These are phyloP conservation scores for Sipha maydis DNA, from an alignment of 2,888 invertebrate genomes.

Conservation along the genomic window DNA sequence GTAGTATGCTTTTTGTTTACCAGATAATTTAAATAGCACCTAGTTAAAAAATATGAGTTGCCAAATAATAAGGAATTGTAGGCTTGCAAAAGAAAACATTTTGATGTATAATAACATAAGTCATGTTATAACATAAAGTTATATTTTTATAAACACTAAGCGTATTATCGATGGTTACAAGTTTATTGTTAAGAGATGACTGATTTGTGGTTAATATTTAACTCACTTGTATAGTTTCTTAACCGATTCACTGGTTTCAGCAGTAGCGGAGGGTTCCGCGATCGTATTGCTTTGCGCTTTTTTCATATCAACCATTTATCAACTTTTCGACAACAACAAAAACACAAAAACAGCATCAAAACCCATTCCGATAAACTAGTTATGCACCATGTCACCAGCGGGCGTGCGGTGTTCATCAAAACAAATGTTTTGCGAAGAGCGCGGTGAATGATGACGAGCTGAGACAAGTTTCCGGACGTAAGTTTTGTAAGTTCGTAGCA, in stretches of 20 bases:
- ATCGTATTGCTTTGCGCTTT: not conserved
- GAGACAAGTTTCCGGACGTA: not conserved
- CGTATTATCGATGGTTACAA: too few relatives aligned
- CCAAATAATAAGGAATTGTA: too few relatives aligned
- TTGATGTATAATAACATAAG: too few relatives aligned
- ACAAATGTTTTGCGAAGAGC: not conserved
- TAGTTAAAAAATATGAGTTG: too few relatives aligned
- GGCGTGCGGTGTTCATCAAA: not conserved
- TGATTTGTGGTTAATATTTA: too few relatives aligned
- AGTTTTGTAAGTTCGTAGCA: not conserved
- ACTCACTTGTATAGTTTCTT: slow-evolving; percentile 55
- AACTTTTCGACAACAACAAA: not conserved
- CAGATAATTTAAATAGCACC: too few relatives aligned
- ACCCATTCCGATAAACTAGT: not conserved
- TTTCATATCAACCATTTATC: slow-evolving; percentile 25
- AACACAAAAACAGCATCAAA: not conserved
- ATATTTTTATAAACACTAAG: not conserved
- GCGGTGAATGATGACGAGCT: not conserved
- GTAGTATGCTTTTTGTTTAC: too few relatives aligned
- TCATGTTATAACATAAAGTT: not conserved
- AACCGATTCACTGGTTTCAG: slow-evolving; percentile 43
- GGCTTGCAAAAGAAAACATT: too few relatives aligned
- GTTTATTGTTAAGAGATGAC: too few relatives aligned
- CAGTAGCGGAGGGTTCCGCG: not conserved
- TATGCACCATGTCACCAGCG: not conserved